A percentile compares a stretch with the other conserved stretches of the same genome.
These are phyloP conservation scores for Danionella dracula DNA, from an alignment of 2,797 vertebrate genomes.

Conservation along the genomic window DNA sequence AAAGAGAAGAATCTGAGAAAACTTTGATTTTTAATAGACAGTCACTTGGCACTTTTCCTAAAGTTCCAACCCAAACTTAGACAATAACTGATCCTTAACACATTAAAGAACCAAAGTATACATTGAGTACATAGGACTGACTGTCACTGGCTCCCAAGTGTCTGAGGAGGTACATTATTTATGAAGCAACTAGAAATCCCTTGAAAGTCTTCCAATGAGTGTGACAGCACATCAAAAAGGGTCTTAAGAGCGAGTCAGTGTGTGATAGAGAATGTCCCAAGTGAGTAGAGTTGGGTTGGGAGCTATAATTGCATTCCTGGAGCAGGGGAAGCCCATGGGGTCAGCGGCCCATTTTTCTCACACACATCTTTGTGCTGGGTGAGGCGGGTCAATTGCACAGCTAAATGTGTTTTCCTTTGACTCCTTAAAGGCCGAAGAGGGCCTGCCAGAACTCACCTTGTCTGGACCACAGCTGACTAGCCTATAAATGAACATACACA, in stretches of 20 bases:
- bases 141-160: not conserved
- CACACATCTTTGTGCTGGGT: conserved; percentile 39
- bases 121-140: not conserved
- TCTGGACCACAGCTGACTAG: conserved; percentile 40
- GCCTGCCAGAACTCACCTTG: conserved; percentile 37
- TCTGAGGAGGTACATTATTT: conserved; percentile 23
- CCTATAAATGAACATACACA: not conserved
- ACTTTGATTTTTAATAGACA: not conserved
- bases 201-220: conserved; percentile 23
- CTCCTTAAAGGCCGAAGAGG: conserved; percentile 38
- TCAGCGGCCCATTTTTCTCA: conserved; percentile 68
- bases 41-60: not conserved
- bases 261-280: conserved; percentile 56
- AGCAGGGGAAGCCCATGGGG: conserved; percentile 68
- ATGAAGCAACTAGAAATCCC: conserved; percentile 24
- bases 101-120: not conserved
- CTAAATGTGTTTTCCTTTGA: conserved; percentile 72
- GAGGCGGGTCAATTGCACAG: conserved; percentile 63
- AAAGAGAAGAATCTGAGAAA: not conserved
- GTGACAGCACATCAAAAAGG: conserved; percentile 19
- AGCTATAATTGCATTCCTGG: conserved; percentile 88
- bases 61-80: not conserved
- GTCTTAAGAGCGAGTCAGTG: conserved; percentile 18
- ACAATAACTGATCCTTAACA: no score
- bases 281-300: conserved; percentile 73